Evolutionary conservation across 1,140 invertebrate genomes (phyloP).

Genomic region (Neodiprion pinetum): DNA sequence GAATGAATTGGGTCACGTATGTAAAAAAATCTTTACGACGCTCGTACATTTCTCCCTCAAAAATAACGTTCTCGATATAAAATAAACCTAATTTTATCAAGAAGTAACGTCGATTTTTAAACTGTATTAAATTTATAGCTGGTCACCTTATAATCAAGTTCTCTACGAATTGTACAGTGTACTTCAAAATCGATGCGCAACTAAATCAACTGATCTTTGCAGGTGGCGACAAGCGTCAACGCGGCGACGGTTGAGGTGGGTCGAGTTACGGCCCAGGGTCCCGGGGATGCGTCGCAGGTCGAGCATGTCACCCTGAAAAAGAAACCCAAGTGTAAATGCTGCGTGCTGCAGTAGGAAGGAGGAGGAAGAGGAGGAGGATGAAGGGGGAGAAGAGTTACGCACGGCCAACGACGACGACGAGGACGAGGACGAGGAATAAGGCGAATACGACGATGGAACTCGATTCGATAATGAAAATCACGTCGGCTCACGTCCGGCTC

Average conservation of each 20-base stretch:
- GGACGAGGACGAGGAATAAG: constrained; percentile 22
- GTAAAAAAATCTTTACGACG: no score
- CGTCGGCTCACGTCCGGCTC: no score
- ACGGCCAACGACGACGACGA: constrained; percentile 9
- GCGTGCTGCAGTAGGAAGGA: constrained; percentile 79
- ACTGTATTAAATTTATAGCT: no score
- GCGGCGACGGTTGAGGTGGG: constrained; percentile 76
- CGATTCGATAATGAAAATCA: no score
- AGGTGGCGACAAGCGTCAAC: constrained; percentile 46
- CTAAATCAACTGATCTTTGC: constrained; percentile 21
- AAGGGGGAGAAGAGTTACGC: neutral
- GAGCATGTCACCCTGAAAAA: constrained; percentile 88
- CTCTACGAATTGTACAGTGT: neutral
- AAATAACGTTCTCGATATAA: no score
- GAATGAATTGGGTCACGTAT: no score
- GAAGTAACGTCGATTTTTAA: no score
- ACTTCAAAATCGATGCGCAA: neutral
- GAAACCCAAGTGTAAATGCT: constrained; percentile 90
- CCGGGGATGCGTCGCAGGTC: constrained; percentile 77
- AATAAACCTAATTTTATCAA: no score
- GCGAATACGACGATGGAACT: neutral
- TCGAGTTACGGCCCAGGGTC: constrained; percentile 72
- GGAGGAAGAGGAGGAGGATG: constrained; percentile 15
- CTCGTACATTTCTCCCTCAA: no score
- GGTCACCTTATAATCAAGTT: neutral